phyloP scores from a whole-genome alignment of 2,113 vertebrate species.

The Myiagra hebetior region DNA sequence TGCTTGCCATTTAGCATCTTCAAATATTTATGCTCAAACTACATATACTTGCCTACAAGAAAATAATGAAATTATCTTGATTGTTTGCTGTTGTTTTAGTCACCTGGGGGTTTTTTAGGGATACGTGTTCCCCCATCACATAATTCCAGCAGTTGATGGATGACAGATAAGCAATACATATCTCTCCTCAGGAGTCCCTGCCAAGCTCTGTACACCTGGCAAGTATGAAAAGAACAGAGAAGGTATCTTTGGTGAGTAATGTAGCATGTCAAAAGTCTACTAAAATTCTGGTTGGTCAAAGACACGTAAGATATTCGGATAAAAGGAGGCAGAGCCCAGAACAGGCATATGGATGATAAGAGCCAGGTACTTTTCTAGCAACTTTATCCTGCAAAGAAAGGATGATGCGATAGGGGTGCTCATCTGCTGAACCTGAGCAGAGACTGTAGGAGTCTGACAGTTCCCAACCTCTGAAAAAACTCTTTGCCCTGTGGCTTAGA shows the following conservation, averaged over 20 bases:
- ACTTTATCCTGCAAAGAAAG: neutral
- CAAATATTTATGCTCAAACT: neutral
- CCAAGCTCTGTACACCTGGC: neutral
- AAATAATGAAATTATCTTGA: neutral
- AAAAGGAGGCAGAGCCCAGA: neutral
- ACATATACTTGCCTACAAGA: neutral
- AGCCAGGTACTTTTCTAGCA: neutral
- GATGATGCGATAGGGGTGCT: neutral
- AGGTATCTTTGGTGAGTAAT: neutral
- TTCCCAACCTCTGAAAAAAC: neutral
- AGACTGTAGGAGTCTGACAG: neutral
- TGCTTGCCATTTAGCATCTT: neutral
- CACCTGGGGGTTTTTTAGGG: accelerated
- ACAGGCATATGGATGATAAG: neutral
- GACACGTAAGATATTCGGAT: neutral
- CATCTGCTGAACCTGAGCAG: neutral
- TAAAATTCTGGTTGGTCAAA: neutral
- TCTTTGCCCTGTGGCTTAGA: neutral
- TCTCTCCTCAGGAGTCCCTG: neutral
- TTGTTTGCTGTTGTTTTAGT: neutral
- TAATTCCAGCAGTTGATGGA: neutral
- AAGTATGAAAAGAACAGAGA: neutral
- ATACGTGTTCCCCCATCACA: neutral
- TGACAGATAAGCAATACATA: neutral
- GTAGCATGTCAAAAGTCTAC: neutral